These are phyloP conservation scores for Trichogramma dendrolimi DNA, from an alignment of 2,888 invertebrate species.

Conservation along the genomic window DNA sequence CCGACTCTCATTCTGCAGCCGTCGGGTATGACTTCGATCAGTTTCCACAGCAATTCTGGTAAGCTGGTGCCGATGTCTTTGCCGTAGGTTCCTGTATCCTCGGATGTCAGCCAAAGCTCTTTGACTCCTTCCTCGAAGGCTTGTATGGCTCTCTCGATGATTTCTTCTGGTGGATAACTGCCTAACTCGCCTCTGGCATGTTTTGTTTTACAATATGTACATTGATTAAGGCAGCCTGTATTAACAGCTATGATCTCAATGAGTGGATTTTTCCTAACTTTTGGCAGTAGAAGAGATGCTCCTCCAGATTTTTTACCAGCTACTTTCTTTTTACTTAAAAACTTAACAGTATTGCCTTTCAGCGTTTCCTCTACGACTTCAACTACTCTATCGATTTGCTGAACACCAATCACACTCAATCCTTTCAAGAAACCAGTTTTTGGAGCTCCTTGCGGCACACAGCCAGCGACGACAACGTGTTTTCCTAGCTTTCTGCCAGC, in stretches of 20 bases:
- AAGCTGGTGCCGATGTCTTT: constrained; percentile 86
- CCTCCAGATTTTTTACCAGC: constrained; percentile 80
- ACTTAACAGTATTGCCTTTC: constrained; percentile 76
- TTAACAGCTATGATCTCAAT: constrained; percentile 97
- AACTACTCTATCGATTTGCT: constrained; percentile 95
- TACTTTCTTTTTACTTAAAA: constrained; percentile 75
- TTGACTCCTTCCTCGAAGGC: constrained; percentile 88
- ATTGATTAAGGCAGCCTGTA: constrained; percentile 95
- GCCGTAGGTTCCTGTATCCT: constrained; percentile 97
- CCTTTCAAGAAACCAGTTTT: constrained; percentile 68
- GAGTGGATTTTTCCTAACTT: constrained; percentile 90
- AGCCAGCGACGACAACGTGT: constrained; percentile 92
- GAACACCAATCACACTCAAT: constrained; percentile 93
- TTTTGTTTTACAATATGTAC: constrained; percentile 98
- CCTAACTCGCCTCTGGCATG: constrained; percentile 96
- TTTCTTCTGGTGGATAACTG: constrained; percentile 86
- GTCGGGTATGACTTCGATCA: constrained; percentile 74
- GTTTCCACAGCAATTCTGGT: constrained; percentile 77
- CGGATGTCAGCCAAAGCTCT: constrained; percentile 96
- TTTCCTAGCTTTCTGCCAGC: constrained; percentile 70
- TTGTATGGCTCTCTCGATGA: constrained; percentile 79
- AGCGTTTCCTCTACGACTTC: constrained; percentile 97
- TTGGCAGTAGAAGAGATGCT: constrained; percentile 82
- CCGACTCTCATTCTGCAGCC: constrained; percentile 83
- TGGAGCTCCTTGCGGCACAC: constrained; percentile 92